Evolutionary conservation across 1,140 invertebrate species (phyloP), one percentile per base, ranked within the genome.

Genomic region (Drosophila micromelanica): DNA sequence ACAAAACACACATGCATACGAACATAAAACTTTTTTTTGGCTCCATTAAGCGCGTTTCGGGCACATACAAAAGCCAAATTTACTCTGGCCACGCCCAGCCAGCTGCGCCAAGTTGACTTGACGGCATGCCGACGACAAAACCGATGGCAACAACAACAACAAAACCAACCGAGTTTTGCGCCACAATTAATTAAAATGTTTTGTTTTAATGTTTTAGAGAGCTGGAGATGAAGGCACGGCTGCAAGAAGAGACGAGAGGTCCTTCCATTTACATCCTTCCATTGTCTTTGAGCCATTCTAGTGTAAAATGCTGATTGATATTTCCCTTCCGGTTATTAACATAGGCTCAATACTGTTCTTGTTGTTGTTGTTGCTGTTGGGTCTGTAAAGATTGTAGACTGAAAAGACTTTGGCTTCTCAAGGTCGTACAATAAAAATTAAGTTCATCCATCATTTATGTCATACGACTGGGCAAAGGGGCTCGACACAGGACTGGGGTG

Each of bases 291-390:
- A 52, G 73, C 42, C 81, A 81, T 71, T 65, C 70, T 77, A 65
- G 70, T 80, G 81, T 86, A 86, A 85, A 85, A 85, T 86, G 81
- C 82, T 85, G 81, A 85, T 85, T 85, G 81, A 86, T 85, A 85
- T 85, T 85, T 85, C 81, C 78, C 70, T 60, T 68, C 55, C 81
- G 69, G 73, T 78, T 86, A 80, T 80, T 78, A 80, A 77, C 73
- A 57, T 76, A 59, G 68, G 51, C 69, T 57, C 43, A 71, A 63
- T 37, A 13, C 42, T 54, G 17, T 42, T 40, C n/a, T 49, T 65
- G 37, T 32, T 65, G 27, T 43, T 42, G 23, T 17, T 59, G 23
- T n/a, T 59, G n/a, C 43, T 52, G 20, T 60, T 51, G 23, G 55
- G 27, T 11, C 13, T 30, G 27, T 32, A 20, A 32, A 59, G 56